Evolutionary conservation across 2,797 vertebrate genomes (phyloP), one percentile per base, ranked within the genome.

Genomic region (Hemitrygon akajei): DNA sequence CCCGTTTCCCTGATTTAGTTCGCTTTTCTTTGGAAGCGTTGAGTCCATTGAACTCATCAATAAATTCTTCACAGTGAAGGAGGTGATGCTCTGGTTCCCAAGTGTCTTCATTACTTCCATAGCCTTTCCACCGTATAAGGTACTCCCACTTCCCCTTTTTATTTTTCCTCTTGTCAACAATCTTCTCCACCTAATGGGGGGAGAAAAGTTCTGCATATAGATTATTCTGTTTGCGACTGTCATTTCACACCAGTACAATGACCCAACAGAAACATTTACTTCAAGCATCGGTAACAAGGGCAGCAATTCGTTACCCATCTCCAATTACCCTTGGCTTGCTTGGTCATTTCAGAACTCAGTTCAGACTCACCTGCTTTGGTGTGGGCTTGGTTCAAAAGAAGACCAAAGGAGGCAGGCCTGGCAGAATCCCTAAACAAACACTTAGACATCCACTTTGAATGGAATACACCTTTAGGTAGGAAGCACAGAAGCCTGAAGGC

Each of bases 101-200:
- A 0, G 98, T 99, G 96, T 99, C 98, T 95, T 99, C 98, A 0
- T 98, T 98, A 95, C 98, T 98, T 86, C 98, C 98, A 0, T 99
- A 99, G 91, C 99, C 98, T 96, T 99, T 99, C 99, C 99, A 99
- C 93, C 98, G 96, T 94, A 99, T 99, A 34, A 99, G 97, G 95
- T 99, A 99, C 94, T 99, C 98, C 98, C 98, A 99, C 95, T 99
- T 99, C 3, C 99, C 99, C 95, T 99, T 99, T 95, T 98, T 99
- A 96, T 98, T 99, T 96, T 98, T 98, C 94, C 99, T 97, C 96
- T 98, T 99, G 97, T 99, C 98, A 94, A 99, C 98, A 91, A 99
- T 99, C 95, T 98, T 97, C 96, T 99, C 98, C 91, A 99, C 99
- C 99, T 99, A 95, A 63, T 30, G 40, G 91, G 58, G 12, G 76